These are phyloP conservation scores for Perccottus glenii DNA, from an alignment of 2,113 vertebrate genomes.

Conservation along the genomic window DNA sequence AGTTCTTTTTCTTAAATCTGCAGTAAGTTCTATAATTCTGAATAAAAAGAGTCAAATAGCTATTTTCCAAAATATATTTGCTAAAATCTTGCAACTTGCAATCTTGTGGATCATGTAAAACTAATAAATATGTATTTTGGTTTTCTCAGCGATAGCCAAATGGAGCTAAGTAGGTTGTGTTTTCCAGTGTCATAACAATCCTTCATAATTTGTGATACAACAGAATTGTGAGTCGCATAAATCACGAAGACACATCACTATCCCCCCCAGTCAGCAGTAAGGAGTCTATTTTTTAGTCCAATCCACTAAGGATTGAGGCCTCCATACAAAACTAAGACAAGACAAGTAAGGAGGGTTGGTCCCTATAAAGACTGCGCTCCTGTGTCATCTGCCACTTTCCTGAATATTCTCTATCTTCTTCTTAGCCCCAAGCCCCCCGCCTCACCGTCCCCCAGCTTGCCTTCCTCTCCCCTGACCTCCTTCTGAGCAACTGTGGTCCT, in stretches of 20 bases:
- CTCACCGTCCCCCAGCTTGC: constrained; percentile 15
- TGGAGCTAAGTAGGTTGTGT: neutral
- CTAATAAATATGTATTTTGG: neutral
- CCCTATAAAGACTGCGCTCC: constrained; percentile 6
- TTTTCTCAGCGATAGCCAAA: neutral
- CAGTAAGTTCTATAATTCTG: no score
- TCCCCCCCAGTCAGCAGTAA: constrained; percentile 29
- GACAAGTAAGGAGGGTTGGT: constrained; percentile 10
- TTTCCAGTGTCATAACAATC: neutral
- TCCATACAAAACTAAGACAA: constrained; percentile 44
- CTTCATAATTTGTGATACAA: neutral
- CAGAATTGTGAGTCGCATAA: neutral
- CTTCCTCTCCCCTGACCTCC: constrained; percentile 65
- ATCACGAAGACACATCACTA: no score
- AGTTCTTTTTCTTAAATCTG: no score
- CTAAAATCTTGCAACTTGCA: no score
- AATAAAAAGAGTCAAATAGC: no score
- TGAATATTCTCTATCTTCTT: constrained; percentile 51
- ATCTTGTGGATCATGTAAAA: no score
- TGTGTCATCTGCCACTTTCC: constrained; percentile 45
- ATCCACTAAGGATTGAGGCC: constrained; percentile 15
- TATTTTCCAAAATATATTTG: no score
- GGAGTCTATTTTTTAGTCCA: constrained; percentile 36
- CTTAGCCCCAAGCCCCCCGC: constrained; percentile 27
- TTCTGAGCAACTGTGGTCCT: constrained; percentile 66